Evolutionary conservation across 64 coral and sea anemone species (phyloP).

Genomic region (Astreopora myriophthalma): DNA sequence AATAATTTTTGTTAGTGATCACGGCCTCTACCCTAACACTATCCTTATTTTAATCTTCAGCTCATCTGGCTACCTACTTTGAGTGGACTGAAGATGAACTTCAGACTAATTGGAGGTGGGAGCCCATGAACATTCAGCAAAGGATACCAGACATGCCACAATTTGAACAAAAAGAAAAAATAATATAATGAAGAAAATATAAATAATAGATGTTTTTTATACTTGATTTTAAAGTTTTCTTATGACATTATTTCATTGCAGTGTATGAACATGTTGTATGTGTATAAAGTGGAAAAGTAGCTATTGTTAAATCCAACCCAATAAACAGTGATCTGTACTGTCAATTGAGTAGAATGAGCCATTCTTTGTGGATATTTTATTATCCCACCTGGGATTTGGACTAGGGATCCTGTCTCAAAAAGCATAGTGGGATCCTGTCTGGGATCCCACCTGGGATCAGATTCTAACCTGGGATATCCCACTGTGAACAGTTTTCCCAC

Average conservation of each 20-base stretch:
- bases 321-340: too few relatives aligned
- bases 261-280: too few relatives aligned
- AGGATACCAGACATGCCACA: neutral
- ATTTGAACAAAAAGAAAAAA: neutral
- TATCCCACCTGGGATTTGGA: neutral
- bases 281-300: too few relatives aligned
- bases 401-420: neutral
- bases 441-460: neutral
- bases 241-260: too few relatives aligned
- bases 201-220: too few relatives aligned
- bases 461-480: neutral
- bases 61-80: neutral
- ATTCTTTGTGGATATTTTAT: neutral
- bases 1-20: too few relatives aligned
- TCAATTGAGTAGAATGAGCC: too few relatives aligned
- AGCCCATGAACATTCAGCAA: neutral
- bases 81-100: conserved; percentile 8
- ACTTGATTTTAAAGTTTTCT: too few relatives aligned
- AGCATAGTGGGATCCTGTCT: neutral
- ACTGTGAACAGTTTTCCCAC: neutral
- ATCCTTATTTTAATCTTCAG: neutral
- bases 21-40: too few relatives aligned
- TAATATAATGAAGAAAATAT: neutral
- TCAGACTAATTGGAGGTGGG: neutral
- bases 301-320: too few relatives aligned